Evolutionary conservation across 2,113 vertebrate species (phyloP).

Genomic region (Lichenostomus cassidix): DNA sequence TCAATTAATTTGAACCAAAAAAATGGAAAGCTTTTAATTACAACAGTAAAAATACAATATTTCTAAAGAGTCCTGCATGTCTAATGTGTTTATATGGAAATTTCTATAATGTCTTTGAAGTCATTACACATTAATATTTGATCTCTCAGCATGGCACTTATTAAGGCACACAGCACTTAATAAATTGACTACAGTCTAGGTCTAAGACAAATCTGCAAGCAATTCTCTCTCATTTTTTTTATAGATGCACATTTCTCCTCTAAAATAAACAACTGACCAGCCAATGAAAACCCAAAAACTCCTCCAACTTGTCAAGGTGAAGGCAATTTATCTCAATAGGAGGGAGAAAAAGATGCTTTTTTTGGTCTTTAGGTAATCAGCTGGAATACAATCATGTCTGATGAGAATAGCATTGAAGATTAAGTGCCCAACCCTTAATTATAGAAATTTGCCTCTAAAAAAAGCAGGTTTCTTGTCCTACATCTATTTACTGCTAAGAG

Average conservation of each 20-base stretch:
- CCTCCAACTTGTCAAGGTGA: not conserved
- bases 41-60: not conserved
- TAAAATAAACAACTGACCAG: not conserved
- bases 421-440: not conserved
- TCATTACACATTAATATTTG: not conserved
- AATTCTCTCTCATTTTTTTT: not conserved
- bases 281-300: not conserved
- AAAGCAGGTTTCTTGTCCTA: not conserved
- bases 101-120: not conserved
- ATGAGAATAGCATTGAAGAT: not conserved
- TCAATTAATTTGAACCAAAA: not conserved
- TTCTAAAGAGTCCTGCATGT: not conserved
- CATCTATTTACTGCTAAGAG: not conserved
- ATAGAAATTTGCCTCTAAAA: not conserved
- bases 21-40: not conserved
- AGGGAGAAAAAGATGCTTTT: not conserved
- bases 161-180: not conserved
- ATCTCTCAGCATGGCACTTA: not conserved
- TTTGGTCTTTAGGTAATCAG: not conserved
- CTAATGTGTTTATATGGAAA: not conserved
- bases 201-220: not conserved
- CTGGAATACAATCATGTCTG: not conserved
- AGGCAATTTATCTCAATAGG: not conserved
- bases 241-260: not conserved
- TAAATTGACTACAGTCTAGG: not conserved